Conservation (phyloP, 2,113 vertebrate genomes). For the Bos javanicus region DNA sequence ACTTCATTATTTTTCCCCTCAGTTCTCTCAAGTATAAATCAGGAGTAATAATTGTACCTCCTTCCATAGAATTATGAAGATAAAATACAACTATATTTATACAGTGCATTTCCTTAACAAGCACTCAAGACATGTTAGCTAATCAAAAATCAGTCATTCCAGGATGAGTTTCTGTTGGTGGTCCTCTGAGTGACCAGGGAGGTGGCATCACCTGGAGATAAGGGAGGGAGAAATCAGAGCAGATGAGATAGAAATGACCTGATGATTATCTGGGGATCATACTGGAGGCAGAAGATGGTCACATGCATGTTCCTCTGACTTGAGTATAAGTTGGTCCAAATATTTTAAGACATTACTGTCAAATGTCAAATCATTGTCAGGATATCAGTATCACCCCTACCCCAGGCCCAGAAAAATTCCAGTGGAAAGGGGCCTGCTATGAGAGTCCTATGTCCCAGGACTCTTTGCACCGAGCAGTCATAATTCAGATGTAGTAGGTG, state of each 20-base stretch:
- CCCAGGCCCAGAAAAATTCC: background rate
- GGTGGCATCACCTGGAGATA: background rate
- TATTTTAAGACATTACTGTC: background rate
- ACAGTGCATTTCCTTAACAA: background rate
- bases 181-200: background rate
- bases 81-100: background rate
- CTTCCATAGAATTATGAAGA: background rate
- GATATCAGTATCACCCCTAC: background rate
- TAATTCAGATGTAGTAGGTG: background rate
- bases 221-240: background rate
- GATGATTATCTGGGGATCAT: no score
- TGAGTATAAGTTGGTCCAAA: background rate
- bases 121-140: background rate
- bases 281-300: background rate
- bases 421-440: background rate
- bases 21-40: background rate
- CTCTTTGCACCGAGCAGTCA: background rate
- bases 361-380: background rate
- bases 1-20: background rate
- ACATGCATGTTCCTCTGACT: background rate
- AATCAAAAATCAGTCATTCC: background rate
- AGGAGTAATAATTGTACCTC: background rate
- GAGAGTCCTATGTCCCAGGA: background rate
- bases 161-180: background rate
- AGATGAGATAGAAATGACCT: background rate